A percentile compares a stretch with the other conserved stretches of the same genome.
Evolutionary conservation across 2,888 invertebrate species (phyloP).

Genomic region (Papilio elwesi): DNA sequence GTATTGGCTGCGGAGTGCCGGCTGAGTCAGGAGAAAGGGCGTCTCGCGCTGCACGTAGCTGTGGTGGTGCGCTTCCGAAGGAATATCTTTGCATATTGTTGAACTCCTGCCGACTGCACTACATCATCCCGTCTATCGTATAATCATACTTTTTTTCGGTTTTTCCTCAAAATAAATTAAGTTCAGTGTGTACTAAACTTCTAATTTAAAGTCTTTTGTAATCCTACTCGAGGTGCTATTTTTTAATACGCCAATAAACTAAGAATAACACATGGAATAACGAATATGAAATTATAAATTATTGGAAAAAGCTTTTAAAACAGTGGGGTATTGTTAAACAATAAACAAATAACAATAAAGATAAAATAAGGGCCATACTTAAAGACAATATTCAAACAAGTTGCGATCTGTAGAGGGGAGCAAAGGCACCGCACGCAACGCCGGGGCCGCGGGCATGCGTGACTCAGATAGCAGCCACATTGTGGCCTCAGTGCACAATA

Average conservation of each 20-base stretch:
- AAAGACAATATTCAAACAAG: constrained; percentile 23
- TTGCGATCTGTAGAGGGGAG: background rate
- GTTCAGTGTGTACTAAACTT: too few relatives aligned
- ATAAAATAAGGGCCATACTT: constrained; percentile 7
- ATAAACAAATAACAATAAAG: constrained; percentile 15
- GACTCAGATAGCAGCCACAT: constrained; percentile 35
- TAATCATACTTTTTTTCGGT: too few relatives aligned
- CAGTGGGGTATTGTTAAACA: background rate
- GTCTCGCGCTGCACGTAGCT: constrained; percentile 12
- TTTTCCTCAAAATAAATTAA: too few relatives aligned
- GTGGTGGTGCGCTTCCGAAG: constrained; percentile 27
- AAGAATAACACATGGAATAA: too few relatives aligned
- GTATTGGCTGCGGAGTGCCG: background rate
- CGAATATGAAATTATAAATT: too few relatives aligned
- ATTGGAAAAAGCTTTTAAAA: background rate
- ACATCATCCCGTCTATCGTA: background rate
- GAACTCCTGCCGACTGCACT: background rate
- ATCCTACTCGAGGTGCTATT: too few relatives aligned
- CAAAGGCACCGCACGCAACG: constrained; percentile 8
- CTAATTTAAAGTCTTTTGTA: too few relatives aligned
- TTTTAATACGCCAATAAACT: too few relatives aligned
- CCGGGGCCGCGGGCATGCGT: constrained; percentile 32
- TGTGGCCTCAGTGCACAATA: constrained; percentile 39
- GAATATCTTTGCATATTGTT: constrained; percentile 35
- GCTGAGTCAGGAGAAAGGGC: constrained; percentile 22